phyloP scores from a whole-genome alignment of 53 echinoderm and acorn worm genomes.

The Temnopleurus reevesii region DNA sequence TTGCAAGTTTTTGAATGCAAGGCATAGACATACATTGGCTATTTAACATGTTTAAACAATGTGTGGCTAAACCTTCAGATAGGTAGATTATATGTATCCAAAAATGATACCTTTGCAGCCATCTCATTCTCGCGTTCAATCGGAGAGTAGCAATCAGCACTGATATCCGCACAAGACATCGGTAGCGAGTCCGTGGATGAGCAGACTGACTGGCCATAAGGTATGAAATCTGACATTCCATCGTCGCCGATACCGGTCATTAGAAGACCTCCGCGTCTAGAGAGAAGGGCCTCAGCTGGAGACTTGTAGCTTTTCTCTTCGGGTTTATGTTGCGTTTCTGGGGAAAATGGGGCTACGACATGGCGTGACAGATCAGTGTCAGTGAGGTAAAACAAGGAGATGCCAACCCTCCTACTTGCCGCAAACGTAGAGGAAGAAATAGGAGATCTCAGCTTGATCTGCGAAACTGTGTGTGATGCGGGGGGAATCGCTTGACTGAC shows the following conservation, averaged over 20 bases:
- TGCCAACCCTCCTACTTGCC: neutral
- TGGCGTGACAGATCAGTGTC: neutral
- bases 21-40: no score
- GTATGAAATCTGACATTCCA: neutral
- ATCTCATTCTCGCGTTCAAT: neutral
- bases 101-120: no score
- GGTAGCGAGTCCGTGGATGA: conserved; percentile 4
- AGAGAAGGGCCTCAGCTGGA: neutral
- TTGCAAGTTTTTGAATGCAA: no score
- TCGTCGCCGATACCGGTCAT: neutral
- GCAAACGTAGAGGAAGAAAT: no score
- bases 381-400: conserved; percentile 17
- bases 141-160: neutral
- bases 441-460: neutral
- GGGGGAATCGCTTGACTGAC: neutral
- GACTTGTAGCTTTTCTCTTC: neutral
- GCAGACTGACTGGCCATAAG: neutral
- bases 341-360: neutral
- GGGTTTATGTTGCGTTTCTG: neutral
- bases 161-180: neutral
- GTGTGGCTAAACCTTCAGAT: no score
- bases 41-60: no score
- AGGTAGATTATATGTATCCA: no score
- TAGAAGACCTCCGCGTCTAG: neutral
- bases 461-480: neutral